Base-by-base conservation (phyloP, 2,888 invertebrate genomes). In the Cryptocheilus praepositus region DNA sequence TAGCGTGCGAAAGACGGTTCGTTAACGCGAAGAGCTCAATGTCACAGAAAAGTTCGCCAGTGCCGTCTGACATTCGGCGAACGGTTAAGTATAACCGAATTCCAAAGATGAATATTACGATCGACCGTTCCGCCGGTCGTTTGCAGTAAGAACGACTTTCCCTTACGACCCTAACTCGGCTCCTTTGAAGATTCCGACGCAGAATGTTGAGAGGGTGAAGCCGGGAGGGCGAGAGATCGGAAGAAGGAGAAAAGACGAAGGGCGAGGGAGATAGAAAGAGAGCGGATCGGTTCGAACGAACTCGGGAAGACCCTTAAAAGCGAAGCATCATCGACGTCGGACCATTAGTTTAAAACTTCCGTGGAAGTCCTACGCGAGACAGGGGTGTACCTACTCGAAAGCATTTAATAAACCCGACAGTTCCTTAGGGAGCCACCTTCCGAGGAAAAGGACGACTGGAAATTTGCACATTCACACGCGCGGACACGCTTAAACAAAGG, bases 271-370 rank as follows among this genome's bases (percentile, higher is more conserved):
- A 49, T 28, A 63, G 22, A 61, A 58, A 52, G 36, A 36, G 36
- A 36, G 36, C 36, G 36, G 36, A 36, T 36, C 36, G 36, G 36
- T 36, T 36, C 8, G 36, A 36, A 36, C 36, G 36, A 36, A 36
- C 36, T 55, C 51, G 59, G 19, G 56, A 51, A 21, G 53, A 61
- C 65, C 65, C 59, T 74, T 68, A 66, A 71, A 74, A 74, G 68
- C 61, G 62, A 62, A 67, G 70, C 67, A 64, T 71, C 71, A 71
- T 75, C 69, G 74, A 69, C 53, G 64, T 58, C 54, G 44, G 66
- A 45, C 62, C 74, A 68, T 75, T 71, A 74, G 71, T 75, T 71
- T 63, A 57, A 49, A 70, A 70, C 61, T 73, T 74, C 28, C 55
- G 55, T 52, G 44, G 28, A 28, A 55, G 63, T 66, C 65, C 62